Conservation (phyloP, 2,113 vertebrate species). For the Entelurus aequoreus region DNA sequence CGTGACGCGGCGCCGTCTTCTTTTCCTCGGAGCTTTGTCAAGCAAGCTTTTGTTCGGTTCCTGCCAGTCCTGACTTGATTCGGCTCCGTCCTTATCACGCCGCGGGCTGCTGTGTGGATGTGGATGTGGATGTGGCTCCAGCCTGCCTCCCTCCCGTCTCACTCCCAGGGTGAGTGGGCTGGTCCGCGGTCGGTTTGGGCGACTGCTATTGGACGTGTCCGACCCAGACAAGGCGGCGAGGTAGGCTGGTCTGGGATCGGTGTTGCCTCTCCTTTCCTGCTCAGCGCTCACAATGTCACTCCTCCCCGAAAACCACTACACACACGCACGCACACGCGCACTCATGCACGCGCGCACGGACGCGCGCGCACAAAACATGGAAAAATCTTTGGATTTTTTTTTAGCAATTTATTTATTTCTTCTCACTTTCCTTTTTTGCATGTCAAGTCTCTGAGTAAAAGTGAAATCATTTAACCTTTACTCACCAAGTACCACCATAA, state of each 20-base stretch:
- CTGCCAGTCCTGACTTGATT: slow-evolving; percentile 25
- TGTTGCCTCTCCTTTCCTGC: slow-evolving; percentile 27
- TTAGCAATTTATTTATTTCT: neutral
- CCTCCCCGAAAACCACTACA: neutral
- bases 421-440: too few species aligned
- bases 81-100: slow-evolving; percentile 26
- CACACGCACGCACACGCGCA: too few species aligned
- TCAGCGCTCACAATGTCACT: slow-evolving; percentile 13
- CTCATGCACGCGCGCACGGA: too few species aligned
- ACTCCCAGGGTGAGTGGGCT: slow-evolving; percentile 28
- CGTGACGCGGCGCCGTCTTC: slow-evolving; percentile 15
- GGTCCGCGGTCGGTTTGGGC: slow-evolving; percentile 54
- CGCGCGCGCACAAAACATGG: neutral
- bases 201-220: neutral
- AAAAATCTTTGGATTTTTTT: neutral
- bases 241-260: slow-evolving; percentile 55
- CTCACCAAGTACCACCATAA: too few species aligned
- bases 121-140: slow-evolving; percentile 35
- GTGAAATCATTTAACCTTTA: too few species aligned
- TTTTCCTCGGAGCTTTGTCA: slow-evolving; percentile 7
- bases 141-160: slow-evolving; percentile 54
- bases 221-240: neutral
- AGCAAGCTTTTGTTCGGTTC: slow-evolving; percentile 28
- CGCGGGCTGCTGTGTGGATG: slow-evolving; percentile 51
- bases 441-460: too few species aligned